Base-by-base conservation (phyloP, 2,888 invertebrate genomes). In the Gerosis bhagava region DNA sequence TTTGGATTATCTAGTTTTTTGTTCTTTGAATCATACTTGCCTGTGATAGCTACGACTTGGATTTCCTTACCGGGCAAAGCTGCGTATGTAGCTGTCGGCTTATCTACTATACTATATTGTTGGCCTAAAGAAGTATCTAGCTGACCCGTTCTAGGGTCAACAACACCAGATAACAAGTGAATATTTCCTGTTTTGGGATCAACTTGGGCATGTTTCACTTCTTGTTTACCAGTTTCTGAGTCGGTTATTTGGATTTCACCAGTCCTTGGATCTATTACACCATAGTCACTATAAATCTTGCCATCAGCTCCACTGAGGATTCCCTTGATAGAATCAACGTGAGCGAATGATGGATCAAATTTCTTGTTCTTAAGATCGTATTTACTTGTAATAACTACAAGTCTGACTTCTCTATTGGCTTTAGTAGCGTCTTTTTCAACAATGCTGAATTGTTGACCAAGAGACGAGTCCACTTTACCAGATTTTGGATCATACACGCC, bases 391-490 rank as follows among this genome's bases (percentile, higher is more conserved):
- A 92, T 87, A 1, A 92, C 89, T 47, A 92, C 84, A 43, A 92
- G 67, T 67, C 92, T 89, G 1, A 91, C 89, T 74, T 86, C 88
- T 58, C 88, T 73, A 50, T 93, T 94, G 0, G 94, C 93, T 57
- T 91, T 90, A 0, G 92, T 90, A 29, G 93, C 92, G 51, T 92
- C 92, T 64, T 92, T 91, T 47, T 93, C 93, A 2, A 91, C 91
- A 34, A 94, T 89, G 57, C 91, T 92, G 48, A 93, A 92, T 56
- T 93, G 90, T 70, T 94, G 94, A 8, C 93, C 94, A 32, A 93
- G 77, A 0, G 90, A 90, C 8, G 92, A 90, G 69, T 94, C 93
- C 0, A 91, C 74, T 67, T 93, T 93, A 1, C 93, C 93, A 1
- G 93, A 93, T 59, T 90, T 90, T 0, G 93, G 93, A 73, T 94